Base-by-base conservation (phyloP, 1,140 invertebrate genomes). In the Euwallacea fornicatus region DNA sequence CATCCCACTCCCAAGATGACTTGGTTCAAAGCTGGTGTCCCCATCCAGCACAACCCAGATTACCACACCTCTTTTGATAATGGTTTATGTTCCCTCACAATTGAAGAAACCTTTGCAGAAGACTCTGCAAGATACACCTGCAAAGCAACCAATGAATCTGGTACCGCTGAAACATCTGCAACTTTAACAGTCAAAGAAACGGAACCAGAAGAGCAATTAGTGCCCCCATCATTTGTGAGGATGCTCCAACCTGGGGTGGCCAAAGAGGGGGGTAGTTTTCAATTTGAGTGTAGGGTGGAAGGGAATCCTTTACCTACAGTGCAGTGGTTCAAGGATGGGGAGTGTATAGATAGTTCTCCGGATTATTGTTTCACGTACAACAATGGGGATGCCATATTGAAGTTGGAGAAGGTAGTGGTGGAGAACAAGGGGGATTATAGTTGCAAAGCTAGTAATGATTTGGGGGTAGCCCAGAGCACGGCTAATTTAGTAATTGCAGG, bases 111-210 rank as follows among this genome's bases (percentile, higher is more conserved):
- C 7, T 93, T 94, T 75, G 86, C 89, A 7, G 93, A 94, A 81
- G 93, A 96, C 81, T 91, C 91, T 2, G 92, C 91, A 0, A 84
- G 83, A 46, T 96, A 93, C 77, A 91, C 87, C 0, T 92, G 92
- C 71, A 86, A 85, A 74, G 91, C 90, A 21, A 85, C 81, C 6
- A 95, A 93, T 80, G 80, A 81, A 9, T 84, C 84, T 58, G 93
- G 92, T n/a, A 81, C 82, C 42, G 86, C 86, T 0, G 91, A 93
- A 81, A 93, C 90, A 0, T 86, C 85, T 60, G 93, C 91, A 10
- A 86, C 84, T 41, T 82, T 97, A 9, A 88, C 84, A 43, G 93
- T 97, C 0, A 91, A 90, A 85, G 90, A 92, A 81, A 85, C 85
- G 46, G 85, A 88, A 75, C 83, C 87, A 10, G 86, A 88, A 58